Percentiles rank a stretch among this genome's conserved stretches.
phyloP scores from a whole-genome alignment of 2,888 invertebrate species.

The Lasius fuliginosus region DNA sequence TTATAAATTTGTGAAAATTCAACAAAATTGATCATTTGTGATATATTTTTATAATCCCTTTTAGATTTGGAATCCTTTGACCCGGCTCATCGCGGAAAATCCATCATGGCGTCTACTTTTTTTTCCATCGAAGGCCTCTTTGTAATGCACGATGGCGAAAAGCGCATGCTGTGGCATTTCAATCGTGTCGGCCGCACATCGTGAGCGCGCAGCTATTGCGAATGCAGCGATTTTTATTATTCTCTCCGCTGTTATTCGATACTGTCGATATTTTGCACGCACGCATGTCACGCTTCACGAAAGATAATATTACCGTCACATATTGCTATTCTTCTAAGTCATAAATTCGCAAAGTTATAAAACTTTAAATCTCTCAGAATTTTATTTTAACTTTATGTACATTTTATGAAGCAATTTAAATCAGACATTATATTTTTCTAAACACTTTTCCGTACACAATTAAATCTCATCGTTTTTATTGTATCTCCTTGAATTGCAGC shows the following conservation, averaged over 20 bases:
- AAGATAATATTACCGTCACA: conserved; percentile 25
- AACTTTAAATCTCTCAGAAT: not conserved
- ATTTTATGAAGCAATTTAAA: not conserved
- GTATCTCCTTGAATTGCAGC: not conserved
- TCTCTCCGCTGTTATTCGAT: conserved; percentile 53
- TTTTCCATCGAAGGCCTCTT: conserved; percentile 72
- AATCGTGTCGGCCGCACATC: conserved; percentile 59
- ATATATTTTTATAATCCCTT: conserved; percentile 27
- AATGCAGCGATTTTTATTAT: conserved; percentile 65
- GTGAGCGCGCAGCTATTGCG: conserved; percentile 53
- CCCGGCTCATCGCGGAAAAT: conserved; percentile 67
- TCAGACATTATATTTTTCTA: not conserved
- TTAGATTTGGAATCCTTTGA: conserved; percentile 58
- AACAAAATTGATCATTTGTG: not conserved
- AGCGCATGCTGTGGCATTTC: conserved; percentile 75
- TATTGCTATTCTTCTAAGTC: not conserved
- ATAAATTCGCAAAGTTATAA: conserved; percentile 6
- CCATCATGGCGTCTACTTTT: conserved; percentile 62
- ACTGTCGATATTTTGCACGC: conserved; percentile 46
- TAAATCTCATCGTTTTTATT: not conserved
- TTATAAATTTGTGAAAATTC: not conserved
- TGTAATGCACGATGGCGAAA: conserved; percentile 75
- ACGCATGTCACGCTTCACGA: not conserved
- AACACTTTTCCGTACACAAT: not conserved
- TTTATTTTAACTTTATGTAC: not conserved